Conservation (phyloP, 2,113 vertebrate genomes). For the Odobenus rosmarus region DNA sequence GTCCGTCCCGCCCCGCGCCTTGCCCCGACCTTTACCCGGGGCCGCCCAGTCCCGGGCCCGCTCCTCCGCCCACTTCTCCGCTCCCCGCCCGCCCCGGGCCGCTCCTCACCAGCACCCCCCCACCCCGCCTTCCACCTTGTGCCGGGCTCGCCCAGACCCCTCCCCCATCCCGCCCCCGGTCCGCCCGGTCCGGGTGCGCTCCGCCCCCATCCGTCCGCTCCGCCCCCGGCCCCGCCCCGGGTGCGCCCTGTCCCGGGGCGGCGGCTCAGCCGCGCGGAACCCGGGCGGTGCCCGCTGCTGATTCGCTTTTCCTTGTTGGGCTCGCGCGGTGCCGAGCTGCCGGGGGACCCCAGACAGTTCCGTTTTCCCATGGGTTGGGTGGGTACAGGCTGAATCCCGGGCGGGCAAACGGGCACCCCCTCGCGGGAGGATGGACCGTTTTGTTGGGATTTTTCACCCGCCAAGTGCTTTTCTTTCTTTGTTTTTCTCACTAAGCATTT, state of each 20-base stretch:
- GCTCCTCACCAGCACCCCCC: rapidly evolving
- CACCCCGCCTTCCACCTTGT: rapidly evolving
- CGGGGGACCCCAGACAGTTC: background rate
- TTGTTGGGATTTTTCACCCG: background rate
- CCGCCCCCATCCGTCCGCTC: background rate
- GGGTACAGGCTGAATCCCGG: background rate
- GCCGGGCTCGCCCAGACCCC: background rate
- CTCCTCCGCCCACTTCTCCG: background rate
- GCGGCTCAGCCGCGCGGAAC: rapidly evolving
- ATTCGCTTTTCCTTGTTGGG: background rate
- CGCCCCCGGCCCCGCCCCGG: background rate
- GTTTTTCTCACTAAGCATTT: background rate
- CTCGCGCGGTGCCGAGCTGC: rapidly evolving
- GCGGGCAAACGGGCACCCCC: background rate
- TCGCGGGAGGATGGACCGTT: rapidly evolving
- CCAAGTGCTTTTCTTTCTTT: background rate
- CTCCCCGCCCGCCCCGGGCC: rapidly evolving
- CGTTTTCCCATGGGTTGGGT: too few species aligned
- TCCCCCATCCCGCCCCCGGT: rapidly evolving
- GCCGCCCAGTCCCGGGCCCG: too few species aligned
- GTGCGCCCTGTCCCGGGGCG: background rate
- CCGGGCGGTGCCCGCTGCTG: background rate
- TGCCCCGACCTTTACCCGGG: too few species aligned
- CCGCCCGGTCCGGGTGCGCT: rapidly evolving
- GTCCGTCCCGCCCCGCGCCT: background rate